Evolutionary conservation across 2,888 invertebrate species (phyloP).

Genomic region (Synanthedon myopaeformis): DNA sequence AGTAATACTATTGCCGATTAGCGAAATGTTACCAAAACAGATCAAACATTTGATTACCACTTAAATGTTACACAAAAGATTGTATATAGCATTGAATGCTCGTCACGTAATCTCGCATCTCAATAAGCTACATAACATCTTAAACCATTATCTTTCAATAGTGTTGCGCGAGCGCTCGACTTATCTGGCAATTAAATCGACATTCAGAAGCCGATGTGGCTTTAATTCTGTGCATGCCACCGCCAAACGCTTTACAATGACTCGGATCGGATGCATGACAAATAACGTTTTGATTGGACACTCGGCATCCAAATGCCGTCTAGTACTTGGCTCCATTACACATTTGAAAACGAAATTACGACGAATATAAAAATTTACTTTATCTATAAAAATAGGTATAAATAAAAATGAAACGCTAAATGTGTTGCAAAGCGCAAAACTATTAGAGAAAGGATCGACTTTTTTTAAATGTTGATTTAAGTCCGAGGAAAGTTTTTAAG

Average conservation of each 20-base stretch:
- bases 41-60: slow-evolving; percentile 3
- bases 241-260: slow-evolving; percentile 61
- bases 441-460: no score
- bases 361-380: no score
- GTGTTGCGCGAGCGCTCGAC: slow-evolving; percentile 51
- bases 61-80: slow-evolving; percentile 7
- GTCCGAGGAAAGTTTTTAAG: no score
- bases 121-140: slow-evolving; percentile 57
- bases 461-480: no score
- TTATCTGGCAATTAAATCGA: slow-evolving; percentile 70
- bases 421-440: no score
- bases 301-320: slow-evolving; percentile 30
- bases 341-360: neutral
- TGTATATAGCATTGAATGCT: slow-evolving; percentile 7
- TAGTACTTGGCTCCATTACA: slow-evolving; percentile 14
- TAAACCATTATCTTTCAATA: slow-evolving; percentile 62
- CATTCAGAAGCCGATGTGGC: slow-evolving; percentile 64
- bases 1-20: neutral
- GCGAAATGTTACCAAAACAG: neutral
- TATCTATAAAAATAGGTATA: no score
- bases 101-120: slow-evolving; percentile 33
- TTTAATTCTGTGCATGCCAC: slow-evolving; percentile 57
- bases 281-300: slow-evolving; percentile 67
- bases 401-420: no score
- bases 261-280: slow-evolving; percentile 56